Conservation (phyloP, 2,797 vertebrate genomes). For the Paguma larvata region DNA sequence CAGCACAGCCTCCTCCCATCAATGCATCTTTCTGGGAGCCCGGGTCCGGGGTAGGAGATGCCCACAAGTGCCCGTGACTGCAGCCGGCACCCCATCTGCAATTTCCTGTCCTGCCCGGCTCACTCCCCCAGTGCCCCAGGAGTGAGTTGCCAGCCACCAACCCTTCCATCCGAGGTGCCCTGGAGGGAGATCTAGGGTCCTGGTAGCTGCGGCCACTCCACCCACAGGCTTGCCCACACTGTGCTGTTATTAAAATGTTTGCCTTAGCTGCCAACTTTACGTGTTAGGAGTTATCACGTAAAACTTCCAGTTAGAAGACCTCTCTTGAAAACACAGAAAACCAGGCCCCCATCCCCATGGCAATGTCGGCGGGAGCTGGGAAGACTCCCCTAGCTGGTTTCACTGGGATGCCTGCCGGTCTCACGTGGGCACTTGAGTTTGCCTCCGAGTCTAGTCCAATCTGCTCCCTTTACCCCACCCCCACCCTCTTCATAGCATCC, state of each 20-base stretch:
- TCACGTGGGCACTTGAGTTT: neutral
- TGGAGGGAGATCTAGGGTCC: neutral
- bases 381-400: neutral
- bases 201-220: neutral
- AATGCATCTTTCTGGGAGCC: neutral
- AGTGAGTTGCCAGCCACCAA: neutral
- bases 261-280: neutral
- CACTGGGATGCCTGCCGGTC: neutral
- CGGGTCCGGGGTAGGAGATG: accelerated
- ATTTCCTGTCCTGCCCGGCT: neutral
- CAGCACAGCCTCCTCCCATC: neutral
- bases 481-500: neutral
- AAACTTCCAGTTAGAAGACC: neutral
- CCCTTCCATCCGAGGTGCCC: neutral
- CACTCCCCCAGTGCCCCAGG: neutral
- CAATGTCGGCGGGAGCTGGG: neutral
- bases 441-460: neutral
- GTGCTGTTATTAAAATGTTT: neutral
- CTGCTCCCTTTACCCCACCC: neutral
- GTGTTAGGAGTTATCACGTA: neutral
- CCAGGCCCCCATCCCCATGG: neutral
- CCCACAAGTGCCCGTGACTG: neutral
- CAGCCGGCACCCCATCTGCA: accelerated
- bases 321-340: neutral
- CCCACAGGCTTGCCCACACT: neutral